Base-by-base conservation (phyloP, 2,888 invertebrate genomes). In the Yponomeuta plumbellus region DNA sequence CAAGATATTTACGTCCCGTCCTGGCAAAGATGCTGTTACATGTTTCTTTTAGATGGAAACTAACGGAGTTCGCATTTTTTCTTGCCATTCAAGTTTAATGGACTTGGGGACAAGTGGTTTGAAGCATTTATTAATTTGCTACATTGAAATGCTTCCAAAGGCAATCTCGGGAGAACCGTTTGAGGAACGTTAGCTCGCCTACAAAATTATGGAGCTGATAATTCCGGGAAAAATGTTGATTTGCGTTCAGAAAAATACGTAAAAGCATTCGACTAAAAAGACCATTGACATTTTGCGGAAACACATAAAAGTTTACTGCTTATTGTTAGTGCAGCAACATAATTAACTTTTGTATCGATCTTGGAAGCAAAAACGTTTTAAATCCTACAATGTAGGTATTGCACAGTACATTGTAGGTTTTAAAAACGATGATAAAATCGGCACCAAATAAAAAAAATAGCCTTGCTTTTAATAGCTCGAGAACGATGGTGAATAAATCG, bases 61-160 rank as follows among this genome's bases (percentile, higher is more conserved):
- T 52, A 52, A 52, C 44, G 44, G 44, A 52, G 44, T 52, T 17
- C 44, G 17, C 44, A 52, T 52, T 52, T 52, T 52, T 52, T 52
- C 44, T 52, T 52, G 44, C 44, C 44, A 52, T 52, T 52, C 44
- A 52, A 52, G 17, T 52, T 52, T 52, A 52, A 52, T 52, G 44
- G 44, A 52, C 44, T 52, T 52, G 44, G 17, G 44, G 44, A 52
- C 44, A 17, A 52, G 44, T 52, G 44, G 44, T 52, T 52, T 52
- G 44, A 52, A 52, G 13, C 17, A 52, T 52, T 52, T 52, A 52
- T 52, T 52, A 52, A 52, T 52, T 52, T 52, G 44, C 44, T 52
- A 52, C 44, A 52, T 52, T 17, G 44, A 52, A 52, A 52, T 17
- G 44, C 44, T 52, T 52, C 44, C 44, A 52, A 52, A 52, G 17